Base-by-base conservation (phyloP, 2,888 invertebrate genomes). In the Panopea generosa region DNA sequence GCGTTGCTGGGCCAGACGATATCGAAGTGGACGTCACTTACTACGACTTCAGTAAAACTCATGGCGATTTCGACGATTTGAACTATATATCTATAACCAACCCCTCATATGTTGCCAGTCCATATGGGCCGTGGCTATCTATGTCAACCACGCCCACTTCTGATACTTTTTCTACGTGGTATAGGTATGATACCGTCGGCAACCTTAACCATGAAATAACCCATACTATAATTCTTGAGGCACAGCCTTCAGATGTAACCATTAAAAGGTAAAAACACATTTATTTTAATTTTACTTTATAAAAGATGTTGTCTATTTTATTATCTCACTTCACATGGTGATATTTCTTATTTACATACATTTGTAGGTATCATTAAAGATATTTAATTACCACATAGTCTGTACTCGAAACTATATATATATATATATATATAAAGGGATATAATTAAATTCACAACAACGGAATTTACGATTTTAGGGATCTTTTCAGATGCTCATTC, bases 91-190 rank as follows among this genome's bases (percentile, higher is more conserved):
- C 74, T 0, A 40, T 81, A 9, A 57, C 61, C 16, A 49, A 66
- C 14, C 87, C 87, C 3, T 61, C 70, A 1, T 86, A 85, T 53
- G 83, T 87, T 6, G 74, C 83, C 33, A 86, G 86, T 71, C 84
- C 84, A 0, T 86, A 83, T 59, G 86, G 84, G 1, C 77, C 82
- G 22, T 86, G 86, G 86, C 83, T 86, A 6, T 62, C 80, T 45
- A 59, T 67, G 16, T 85, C 87, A 2, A 27, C 40, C 38, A 81
- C 68, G 7, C 88, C 88, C 0, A 77, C 75, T 2, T 24, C 80
- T 2, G 87, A 88, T 62, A 78, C 85, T 9, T 88, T 88, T 68
- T 87, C 87, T 14, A 81, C 83, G 16, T 90, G 88, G 87, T 90
- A 80, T 68, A 52, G 77, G 24, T 18, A 43, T 27, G 68, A 73